phyloP scores from a whole-genome alignment of 2,888 invertebrate species.

The Branchellion lobata region DNA sequence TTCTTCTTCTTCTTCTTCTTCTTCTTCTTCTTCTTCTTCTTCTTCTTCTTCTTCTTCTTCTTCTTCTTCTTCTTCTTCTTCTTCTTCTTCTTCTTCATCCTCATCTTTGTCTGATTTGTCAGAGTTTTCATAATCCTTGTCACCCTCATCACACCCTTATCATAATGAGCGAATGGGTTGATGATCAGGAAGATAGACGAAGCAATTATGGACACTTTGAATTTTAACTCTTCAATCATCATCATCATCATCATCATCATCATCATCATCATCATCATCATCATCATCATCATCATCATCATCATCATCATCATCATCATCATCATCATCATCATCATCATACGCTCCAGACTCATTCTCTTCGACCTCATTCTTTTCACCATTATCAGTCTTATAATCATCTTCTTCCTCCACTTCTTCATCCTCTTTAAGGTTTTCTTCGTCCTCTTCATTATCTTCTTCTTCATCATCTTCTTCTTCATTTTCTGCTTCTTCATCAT shows the following conservation, averaged over 20 bases:
- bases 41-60: background rate
- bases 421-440: background rate
- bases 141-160: no score
- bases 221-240: no score
- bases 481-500: background rate
- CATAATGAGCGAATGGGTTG: no score
- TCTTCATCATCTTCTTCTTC: background rate
- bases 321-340: slow-evolving; percentile 1
- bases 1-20: background rate
- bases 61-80: background rate
- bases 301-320: slow-evolving; percentile 2
- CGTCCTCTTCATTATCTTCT: background rate
- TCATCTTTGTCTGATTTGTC: background rate
- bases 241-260: background rate
- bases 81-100: background rate
- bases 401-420: background rate
- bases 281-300: background rate
- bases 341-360: background rate
- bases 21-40: background rate
- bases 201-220: no score
- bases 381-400: background rate
- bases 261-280: background rate
- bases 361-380: background rate
- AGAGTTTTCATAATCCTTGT: background rate
- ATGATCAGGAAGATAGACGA: no score